A percentile compares a stretch with the other conserved stretches of the same genome.
Conservation (phyloP, 2,797 vertebrate genomes). For the Linurgus olivaceus region DNA sequence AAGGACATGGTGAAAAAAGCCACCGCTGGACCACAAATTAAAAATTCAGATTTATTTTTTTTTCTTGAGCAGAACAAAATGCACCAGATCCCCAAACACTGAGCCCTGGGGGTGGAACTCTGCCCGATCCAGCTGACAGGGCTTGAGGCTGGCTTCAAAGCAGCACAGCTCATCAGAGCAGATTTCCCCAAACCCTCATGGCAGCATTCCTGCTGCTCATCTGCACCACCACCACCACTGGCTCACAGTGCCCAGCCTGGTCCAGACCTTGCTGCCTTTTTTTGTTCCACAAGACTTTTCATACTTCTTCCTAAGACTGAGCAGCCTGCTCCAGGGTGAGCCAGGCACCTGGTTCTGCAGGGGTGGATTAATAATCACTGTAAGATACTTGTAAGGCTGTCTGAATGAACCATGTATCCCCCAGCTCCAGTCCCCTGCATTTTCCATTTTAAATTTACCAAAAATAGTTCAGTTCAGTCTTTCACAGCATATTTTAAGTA, state of each 20-base stretch:
- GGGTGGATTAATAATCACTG: not conserved
- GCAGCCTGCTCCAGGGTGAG: not conserved
- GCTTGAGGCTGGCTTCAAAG: not conserved
- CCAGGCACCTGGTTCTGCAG: not conserved
- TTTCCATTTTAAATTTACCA: not conserved
- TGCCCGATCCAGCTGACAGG: not conserved
- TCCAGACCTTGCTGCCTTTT: not conserved
- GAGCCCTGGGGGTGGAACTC: not conserved
- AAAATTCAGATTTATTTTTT: not conserved
- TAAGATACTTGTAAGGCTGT: not conserved
- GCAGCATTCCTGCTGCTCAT: not conserved
- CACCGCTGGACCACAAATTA: accelerated
- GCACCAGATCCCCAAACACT: not conserved
- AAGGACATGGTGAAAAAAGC: accelerated
- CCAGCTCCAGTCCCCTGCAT: not conserved
- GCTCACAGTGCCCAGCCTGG: not conserved
- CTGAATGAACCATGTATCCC: not conserved
- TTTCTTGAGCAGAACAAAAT: not conserved
- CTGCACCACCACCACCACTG: not conserved
- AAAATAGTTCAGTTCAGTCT: not conserved
- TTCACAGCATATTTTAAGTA: not conserved
- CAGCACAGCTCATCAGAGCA: not conserved
- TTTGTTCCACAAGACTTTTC: not conserved
- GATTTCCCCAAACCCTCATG: accelerated
- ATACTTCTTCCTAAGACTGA: not conserved